Evolutionary conservation across 2,113 vertebrate species (phyloP), one percentile per base, ranked within the genome.

Genomic region (Pluvialis apricaria): DNA sequence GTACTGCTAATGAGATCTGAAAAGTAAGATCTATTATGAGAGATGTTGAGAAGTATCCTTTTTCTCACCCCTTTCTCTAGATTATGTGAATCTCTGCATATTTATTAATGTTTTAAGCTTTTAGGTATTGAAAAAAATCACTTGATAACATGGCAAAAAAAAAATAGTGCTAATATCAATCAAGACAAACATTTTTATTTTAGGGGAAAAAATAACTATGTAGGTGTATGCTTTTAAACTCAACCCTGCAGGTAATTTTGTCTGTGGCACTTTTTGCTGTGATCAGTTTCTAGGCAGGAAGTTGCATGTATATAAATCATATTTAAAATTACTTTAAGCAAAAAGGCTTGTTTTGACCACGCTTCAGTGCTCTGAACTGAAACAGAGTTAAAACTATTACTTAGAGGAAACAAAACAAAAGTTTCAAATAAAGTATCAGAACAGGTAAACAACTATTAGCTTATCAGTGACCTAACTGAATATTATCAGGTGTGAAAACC

Each of bases 251-350:
- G 57, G 9, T 62, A 55, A 24, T 87, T 87, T 90, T 79, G 0
- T 49, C 38, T 58, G 15, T 68, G n/a, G 9, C 11, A 20, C 3
- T 17, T 87, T 64, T 82, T 91, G 3, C n/a, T 62, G 10, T 62
- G 54, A 65, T 73, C 7, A 54, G 14, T 57, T 81, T 78, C 36
- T 78, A 29, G 7, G 22, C 24, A 92, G 9, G 6, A 15, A 54
- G 9, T 19, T 55, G 7, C 12, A 44, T 8, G 10, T 26, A 42
- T 9, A 10, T 28, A 65, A 76, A 57, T 7, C 0, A 0, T 31
- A 49, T 76, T 79, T 72, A 36, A 60, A 66, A 69, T 16, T 52
- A 13, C 2, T 72, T 92, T 36, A n/a, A 76, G 22, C 12, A 62
- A 44, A 88, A 87, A 44, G 1, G 0, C 8, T 82, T 79, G 8